Conservation (phyloP, 1,140 invertebrate genomes). For the Sarcophaga bullata region DNA sequence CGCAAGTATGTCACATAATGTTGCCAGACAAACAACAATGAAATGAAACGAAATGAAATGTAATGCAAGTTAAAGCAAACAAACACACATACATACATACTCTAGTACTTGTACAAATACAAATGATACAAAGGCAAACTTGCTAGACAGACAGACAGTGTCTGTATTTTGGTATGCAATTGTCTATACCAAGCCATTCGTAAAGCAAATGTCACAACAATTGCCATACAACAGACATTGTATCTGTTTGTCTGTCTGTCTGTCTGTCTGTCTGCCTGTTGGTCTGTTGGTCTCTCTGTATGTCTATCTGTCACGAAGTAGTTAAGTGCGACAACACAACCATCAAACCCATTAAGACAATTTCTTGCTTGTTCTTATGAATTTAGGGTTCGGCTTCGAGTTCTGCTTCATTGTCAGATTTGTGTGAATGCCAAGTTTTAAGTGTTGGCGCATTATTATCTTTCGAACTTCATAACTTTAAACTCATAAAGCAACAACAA, state of each 20-base stretch:
- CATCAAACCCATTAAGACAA: conserved; percentile 27
- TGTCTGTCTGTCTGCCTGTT: too few species aligned
- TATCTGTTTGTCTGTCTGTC: too few species aligned
- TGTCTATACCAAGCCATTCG: background rate
- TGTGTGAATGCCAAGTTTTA: conserved; percentile 60
- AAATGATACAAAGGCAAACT: conserved; percentile 23
- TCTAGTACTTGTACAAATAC: conserved; percentile 1
- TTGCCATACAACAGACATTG: too few species aligned
- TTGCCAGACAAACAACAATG: conserved; percentile 38
- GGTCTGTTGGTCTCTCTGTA: too few species aligned
- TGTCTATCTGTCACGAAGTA: too few species aligned
- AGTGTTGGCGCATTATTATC: conserved; percentile 64
- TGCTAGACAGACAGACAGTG: conserved; percentile 4
- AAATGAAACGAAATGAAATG: conserved; percentile 1
- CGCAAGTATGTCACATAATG: conserved; percentile 39
- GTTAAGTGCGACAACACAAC: background rate
- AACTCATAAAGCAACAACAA: conserved; percentile 25
- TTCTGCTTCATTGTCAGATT: conserved; percentile 46
- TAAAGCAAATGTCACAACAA: too few species aligned
- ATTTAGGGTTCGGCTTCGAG: background rate
- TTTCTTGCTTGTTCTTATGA: background rate
- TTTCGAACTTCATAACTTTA: conserved; percentile 63
- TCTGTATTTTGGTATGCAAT: background rate
- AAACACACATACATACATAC: background rate
- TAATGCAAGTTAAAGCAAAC: conserved; percentile 12